Base-by-base conservation (phyloP, 2,888 invertebrate species). In the Ceraclea dissimilis region DNA sequence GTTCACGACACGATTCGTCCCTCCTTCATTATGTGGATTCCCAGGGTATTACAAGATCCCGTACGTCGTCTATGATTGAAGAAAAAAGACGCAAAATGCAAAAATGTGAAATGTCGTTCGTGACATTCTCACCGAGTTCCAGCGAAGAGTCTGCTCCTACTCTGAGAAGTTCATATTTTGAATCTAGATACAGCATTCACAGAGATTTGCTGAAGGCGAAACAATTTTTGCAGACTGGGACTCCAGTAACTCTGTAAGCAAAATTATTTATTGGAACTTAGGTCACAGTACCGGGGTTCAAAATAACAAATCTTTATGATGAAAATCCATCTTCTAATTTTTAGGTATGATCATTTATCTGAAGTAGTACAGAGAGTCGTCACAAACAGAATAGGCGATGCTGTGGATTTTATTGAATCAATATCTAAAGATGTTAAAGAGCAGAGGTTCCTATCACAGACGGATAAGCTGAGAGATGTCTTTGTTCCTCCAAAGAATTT, bases 371-470 rank as follows among this genome's bases (percentile, higher is more conserved):
- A 86, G 59, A 88, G 87, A 67, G 81, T 93, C 52, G 72, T 93
- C 5, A 79, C 86, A 10, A 88, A 91, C 66, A 79, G 85, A 49
- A 93, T 93, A 0, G 82, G 82, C 48, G 87, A 93, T 75, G 85
- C 87, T 1, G 83, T 88, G 26, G 92, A 93, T 65, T 82, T 85
- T 65, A 88, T 94, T 67, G 93, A 93, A 71, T 88, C 92, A 64
- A 86, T 88, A 67, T 93, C 93, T 63, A 81, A 85, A 68, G 84
- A 85, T 68, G 78, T 90, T 5, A 90, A 91, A 63, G 82, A 85
- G 63, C 82, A 86, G 67, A 83, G 86, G 66, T 84, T 83, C 65
- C 79, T 76, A 51, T 79, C 81, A 0, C 75, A 81, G 62, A 83
- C 82, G 56, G 82, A 85, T 65, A 78, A 82, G 63, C 75, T 88